phyloP scores from a whole-genome alignment of 2,888 invertebrate genomes.

The Ectemnius continuus region DNA sequence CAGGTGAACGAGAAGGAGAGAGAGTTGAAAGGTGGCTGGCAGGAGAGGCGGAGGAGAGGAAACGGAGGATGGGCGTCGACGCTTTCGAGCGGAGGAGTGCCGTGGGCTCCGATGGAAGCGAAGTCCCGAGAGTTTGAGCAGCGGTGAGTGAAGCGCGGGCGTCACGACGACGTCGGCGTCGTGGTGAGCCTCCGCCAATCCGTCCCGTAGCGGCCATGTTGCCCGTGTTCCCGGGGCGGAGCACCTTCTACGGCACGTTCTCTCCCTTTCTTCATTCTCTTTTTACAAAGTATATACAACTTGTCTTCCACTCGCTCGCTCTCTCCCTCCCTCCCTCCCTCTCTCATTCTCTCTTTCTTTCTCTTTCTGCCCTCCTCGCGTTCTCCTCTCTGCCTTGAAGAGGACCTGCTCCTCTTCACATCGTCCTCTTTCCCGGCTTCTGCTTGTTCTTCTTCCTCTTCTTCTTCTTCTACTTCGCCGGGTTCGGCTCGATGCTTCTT shows the following conservation, averaged over 20 bases:
- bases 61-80: conserved; percentile 69
- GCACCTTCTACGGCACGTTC: conserved; percentile 65
- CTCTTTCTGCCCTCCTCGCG: not conserved
- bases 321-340: not conserved
- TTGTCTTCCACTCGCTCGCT: conserved; percentile 46
- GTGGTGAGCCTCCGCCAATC: conserved; percentile 81
- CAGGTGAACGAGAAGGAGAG: conserved; percentile 8
- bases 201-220: conserved; percentile 82
- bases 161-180: conserved; percentile 76
- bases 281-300: conserved; percentile 30
- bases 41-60: conserved; percentile 34
- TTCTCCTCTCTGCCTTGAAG: not conserved
- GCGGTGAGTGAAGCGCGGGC: conserved; percentile 76
- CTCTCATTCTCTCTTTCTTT: not conserved
- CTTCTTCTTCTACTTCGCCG: conserved; percentile 17
- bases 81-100: conserved; percentile 66
- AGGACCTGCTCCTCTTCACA: conserved; percentile 16
- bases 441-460: conserved; percentile 26
- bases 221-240: conserved; percentile 82
- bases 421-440: conserved; percentile 42
- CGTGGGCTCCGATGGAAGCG: conserved; percentile 59
- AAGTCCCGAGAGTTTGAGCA: conserved; percentile 61
- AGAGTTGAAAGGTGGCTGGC: conserved; percentile 19
- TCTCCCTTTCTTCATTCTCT: conserved; percentile 46
- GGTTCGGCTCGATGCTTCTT: conserved; percentile 16